phyloP scores from a whole-genome alignment of 2,888 invertebrate species.

The Pristionchus arcanus region DNA sequence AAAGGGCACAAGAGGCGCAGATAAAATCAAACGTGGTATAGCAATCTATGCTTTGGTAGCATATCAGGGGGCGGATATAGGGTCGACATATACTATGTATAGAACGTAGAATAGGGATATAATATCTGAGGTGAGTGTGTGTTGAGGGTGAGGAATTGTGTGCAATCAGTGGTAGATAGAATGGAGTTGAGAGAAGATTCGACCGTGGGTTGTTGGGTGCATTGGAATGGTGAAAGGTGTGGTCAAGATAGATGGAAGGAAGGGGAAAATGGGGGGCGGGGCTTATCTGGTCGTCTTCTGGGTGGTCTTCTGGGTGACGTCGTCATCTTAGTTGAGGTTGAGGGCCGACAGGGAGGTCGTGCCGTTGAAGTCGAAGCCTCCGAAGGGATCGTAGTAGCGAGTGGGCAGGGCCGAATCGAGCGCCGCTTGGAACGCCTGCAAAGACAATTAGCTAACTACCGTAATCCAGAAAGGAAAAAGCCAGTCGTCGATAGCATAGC shows the following conservation, averaged over 20 bases:
- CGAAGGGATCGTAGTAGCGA: slow-evolving; percentile 70
- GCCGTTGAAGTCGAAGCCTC: slow-evolving; percentile 61
- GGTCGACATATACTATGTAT: neutral
- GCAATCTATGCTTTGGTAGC: slow-evolving; percentile 31
- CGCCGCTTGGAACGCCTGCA: slow-evolving; percentile 41
- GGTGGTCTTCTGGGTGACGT: neutral
- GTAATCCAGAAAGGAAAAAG: neutral
- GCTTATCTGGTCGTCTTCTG: slow-evolving; percentile 36
- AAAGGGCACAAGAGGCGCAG: neutral
- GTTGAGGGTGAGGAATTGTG: neutral
- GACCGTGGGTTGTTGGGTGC: neutral
- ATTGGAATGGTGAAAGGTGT: neutral
- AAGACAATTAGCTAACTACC: neutral
- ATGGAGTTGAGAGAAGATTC: neutral
- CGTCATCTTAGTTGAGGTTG: slow-evolving; percentile 48
- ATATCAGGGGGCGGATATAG: neutral
- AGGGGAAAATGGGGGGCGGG: slow-evolving; percentile 7
- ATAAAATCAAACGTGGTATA: slow-evolving; percentile 25
- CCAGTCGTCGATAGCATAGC: neutral
- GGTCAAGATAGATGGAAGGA: slow-evolving; percentile 16
- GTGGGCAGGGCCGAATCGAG: slow-evolving; percentile 19
- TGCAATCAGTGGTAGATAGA: neutral
- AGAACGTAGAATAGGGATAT: neutral
- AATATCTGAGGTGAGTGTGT: slow-evolving; percentile 25
- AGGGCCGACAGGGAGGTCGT: neutral